Evolutionary conservation across 2,888 invertebrate species (phyloP).

Genomic region (Elmis aenea): DNA sequence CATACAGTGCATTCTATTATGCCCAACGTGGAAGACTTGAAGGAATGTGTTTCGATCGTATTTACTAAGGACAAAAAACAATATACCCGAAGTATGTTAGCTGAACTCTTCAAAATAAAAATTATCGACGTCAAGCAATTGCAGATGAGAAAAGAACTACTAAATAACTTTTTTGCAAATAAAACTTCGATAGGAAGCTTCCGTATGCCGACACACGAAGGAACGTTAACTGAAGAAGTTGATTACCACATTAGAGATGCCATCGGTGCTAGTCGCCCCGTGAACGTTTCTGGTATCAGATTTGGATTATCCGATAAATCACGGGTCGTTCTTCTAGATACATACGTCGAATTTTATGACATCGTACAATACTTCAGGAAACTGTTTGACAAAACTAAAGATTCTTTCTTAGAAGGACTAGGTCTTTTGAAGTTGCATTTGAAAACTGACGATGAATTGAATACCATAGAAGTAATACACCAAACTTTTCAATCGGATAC

Average conservation of each 20-base stretch:
- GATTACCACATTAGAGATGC: conserved; percentile 7
- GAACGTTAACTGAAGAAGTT: conserved; percentile 2
- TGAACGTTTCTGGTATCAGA: background rate
- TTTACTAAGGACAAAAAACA: conserved; percentile 10
- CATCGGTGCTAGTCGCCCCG: background rate
- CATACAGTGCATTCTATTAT: conserved; percentile 9
- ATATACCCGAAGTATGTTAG: conserved; percentile 1
- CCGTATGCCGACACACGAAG: conserved; percentile 2
- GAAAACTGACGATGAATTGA: too few relatives aligned
- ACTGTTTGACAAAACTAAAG: background rate
- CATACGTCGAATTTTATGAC: conserved; percentile 11
- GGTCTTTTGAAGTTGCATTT: too few relatives aligned
- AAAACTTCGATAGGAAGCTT: conserved; percentile 6
- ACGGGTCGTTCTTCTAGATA: conserved; percentile 1
- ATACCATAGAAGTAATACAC: too few relatives aligned
- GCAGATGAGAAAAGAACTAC: conserved; percentile 7
- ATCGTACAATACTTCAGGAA: background rate
- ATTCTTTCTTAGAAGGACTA: too few relatives aligned
- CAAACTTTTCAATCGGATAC: too few relatives aligned
- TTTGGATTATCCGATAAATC: conserved; percentile 4
- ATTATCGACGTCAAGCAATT: conserved; percentile 5
- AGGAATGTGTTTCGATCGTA: conserved; percentile 7
- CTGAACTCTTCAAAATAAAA: conserved; percentile 3
- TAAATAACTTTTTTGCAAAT: conserved; percentile 4
- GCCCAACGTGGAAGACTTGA: conserved; percentile 4